Evolutionary conservation across 2,888 invertebrate genomes (phyloP).

Genomic region (Pelosia muscerda): DNA sequence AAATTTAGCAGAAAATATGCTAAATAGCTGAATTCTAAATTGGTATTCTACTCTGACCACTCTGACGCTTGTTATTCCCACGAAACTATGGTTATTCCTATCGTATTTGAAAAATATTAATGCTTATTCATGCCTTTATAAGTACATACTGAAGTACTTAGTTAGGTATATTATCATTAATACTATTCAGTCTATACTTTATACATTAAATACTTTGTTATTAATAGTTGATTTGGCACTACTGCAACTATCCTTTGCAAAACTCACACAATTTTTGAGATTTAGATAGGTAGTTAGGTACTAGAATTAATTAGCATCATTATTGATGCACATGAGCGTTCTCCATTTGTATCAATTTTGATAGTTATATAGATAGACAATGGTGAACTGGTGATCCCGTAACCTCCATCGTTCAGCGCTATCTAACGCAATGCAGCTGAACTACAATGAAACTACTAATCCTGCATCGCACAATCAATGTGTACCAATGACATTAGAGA

Average conservation of each 20-base stretch:
- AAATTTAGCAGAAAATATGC: too few species aligned
- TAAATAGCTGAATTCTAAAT: too few species aligned
- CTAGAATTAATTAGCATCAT: background rate
- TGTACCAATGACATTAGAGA: background rate
- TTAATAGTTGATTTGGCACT: background rate
- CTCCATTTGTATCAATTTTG: too few species aligned
- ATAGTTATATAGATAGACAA: too few species aligned
- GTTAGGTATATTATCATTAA: too few species aligned
- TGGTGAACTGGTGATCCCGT: too few species aligned
- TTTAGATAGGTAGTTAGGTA: background rate
- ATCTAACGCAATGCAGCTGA: background rate
- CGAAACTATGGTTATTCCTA: conserved; percentile 5
- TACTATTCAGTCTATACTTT: background rate
- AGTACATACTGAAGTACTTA: too few species aligned
- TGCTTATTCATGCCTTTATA: background rate
- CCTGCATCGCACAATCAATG: too few species aligned
- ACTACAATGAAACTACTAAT: background rate
- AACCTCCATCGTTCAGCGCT: background rate
- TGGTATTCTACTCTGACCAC: too few species aligned
- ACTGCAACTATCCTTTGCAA: conserved; percentile 9
- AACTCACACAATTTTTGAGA: background rate
- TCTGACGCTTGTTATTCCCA: conserved; percentile 24
- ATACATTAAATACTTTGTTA: background rate
- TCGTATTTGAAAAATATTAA: background rate
- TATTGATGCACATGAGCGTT: too few species aligned